Evolutionary conservation across 2,888 invertebrate species (phyloP).

Genomic region (Nomada lathburiana): DNA sequence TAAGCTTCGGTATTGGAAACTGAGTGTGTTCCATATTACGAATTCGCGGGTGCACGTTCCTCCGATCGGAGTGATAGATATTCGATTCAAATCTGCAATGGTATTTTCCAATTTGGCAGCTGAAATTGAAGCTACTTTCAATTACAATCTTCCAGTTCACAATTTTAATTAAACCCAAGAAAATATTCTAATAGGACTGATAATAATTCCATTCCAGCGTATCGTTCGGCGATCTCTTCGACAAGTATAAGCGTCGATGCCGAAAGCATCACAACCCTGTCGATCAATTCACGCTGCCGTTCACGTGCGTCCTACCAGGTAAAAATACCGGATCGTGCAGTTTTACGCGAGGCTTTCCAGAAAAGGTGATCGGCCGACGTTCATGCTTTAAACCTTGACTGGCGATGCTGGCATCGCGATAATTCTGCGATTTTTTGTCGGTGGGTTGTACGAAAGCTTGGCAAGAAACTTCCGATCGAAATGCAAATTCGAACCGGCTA

Average conservation of each 20-base stretch:
- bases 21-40: too few species aligned
- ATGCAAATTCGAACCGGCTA: slow-evolving; percentile 48
- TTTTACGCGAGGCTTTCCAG: slow-evolving; percentile 22
- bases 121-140: neutral
- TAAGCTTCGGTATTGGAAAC: too few species aligned
- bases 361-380: slow-evolving; percentile 30
- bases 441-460: slow-evolving; percentile 14
- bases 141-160: neutral
- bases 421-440: slow-evolving; percentile 46
- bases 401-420: slow-evolving; percentile 43
- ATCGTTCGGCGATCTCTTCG: neutral
- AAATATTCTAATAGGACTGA: neutral
- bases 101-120: neutral
- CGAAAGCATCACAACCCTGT: neutral
- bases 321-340: neutral
- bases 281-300: slow-evolving; percentile 22
- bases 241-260: too few species aligned
- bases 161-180: neutral
- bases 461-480: slow-evolving; percentile 46
- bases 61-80: neutral
- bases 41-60: too few species aligned
- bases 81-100: neutral
- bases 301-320: slow-evolving; percentile 20
- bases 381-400: slow-evolving; percentile 23
- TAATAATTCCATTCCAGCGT: slow-evolving; percentile 12